These are phyloP conservation scores for Drosophila orosa DNA, from an alignment of 1,140 invertebrate genomes.

Conservation along the genomic window DNA sequence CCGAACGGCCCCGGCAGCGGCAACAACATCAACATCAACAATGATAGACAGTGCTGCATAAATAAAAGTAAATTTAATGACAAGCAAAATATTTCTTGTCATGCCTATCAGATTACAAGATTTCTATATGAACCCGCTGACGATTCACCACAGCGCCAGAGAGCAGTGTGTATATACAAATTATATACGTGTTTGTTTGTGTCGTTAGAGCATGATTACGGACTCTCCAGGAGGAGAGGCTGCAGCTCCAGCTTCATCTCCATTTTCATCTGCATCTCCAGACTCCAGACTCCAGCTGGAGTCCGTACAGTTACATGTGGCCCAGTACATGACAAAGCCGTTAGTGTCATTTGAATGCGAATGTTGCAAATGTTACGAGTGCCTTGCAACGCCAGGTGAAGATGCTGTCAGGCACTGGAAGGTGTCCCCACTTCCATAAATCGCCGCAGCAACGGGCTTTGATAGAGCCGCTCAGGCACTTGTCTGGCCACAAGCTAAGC, in stretches of 20 bases:
- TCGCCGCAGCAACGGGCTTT: constrained; percentile 46
- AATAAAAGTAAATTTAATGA: constrained; percentile 83
- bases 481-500: constrained; percentile 12
- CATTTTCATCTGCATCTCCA: constrained; percentile 8
- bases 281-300: no score
- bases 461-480: constrained; percentile 53
- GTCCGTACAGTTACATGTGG: constrained; percentile 58
- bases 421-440: constrained; percentile 55
- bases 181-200: constrained; percentile 49
- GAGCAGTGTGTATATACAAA: constrained; percentile 48
- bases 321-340: constrained; percentile 75
- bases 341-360: constrained; percentile 81
- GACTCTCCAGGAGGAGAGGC: constrained; percentile 60
- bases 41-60: constrained; percentile 79
- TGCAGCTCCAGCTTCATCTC: not conserved
- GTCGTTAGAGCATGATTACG: constrained; percentile 81
- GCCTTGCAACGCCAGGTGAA: constrained; percentile 50
- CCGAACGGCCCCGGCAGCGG: constrained; percentile 23
- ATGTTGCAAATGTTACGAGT: constrained; percentile 66
- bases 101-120: constrained; percentile 83
- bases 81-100: constrained; percentile 83
- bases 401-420: constrained; percentile 56
- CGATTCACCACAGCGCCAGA: constrained; percentile 55
- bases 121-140: constrained; percentile 78
- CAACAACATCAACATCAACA: constrained; percentile 55